A percentile compares a stretch with the other conserved stretches of the same genome.
Evolutionary conservation across 2,113 vertebrate species (phyloP).

Genomic region (Anoplopoma fimbria): DNA sequence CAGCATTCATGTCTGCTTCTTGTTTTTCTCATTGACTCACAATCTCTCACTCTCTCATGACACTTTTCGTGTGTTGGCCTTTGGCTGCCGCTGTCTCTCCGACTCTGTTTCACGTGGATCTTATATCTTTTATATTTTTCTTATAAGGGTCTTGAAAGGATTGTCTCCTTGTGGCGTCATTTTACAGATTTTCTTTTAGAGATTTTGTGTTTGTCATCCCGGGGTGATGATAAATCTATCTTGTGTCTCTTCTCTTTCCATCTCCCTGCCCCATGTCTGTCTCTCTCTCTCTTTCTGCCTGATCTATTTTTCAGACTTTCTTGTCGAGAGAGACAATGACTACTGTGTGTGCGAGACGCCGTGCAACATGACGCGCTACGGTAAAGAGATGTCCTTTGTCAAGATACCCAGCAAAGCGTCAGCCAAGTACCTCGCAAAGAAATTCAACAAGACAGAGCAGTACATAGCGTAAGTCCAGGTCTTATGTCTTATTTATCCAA

Average conservation of each 20-base stretch:
- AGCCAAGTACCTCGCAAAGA: conserved; percentile 98
- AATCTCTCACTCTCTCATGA: conserved; percentile 28
- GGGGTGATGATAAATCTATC: conserved; percentile 21
- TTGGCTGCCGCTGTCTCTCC: conserved; percentile 36
- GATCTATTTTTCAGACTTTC: conserved; percentile 87
- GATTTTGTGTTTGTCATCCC: conserved; percentile 53
- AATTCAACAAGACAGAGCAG: conserved; percentile 99
- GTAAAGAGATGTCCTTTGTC: conserved; percentile 98
- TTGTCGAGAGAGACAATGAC: conserved; percentile 96
- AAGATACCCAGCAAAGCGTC: conserved; percentile 99
- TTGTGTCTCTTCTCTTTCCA: conserved; percentile 19
- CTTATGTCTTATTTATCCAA: background rate
- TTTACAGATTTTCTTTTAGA: conserved; percentile 19
- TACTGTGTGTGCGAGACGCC: conserved; percentile 97
- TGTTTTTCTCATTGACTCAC: conserved; percentile 60
- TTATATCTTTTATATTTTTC: conserved; percentile 32
- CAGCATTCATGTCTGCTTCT: conserved; percentile 55
- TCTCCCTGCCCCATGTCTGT: background rate
- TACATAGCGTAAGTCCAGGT: conserved; percentile 91
- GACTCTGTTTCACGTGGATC: conserved; percentile 8
- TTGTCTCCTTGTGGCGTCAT: conserved; percentile 2
- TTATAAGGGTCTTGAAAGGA: conserved; percentile 31
- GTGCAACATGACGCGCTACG: conserved; percentile 95
- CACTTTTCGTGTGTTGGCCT: conserved; percentile 18
- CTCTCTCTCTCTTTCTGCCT: background rate